phyloP scores from a whole-genome alignment of 2,113 vertebrate species.

The Monopterus albus region DNA sequence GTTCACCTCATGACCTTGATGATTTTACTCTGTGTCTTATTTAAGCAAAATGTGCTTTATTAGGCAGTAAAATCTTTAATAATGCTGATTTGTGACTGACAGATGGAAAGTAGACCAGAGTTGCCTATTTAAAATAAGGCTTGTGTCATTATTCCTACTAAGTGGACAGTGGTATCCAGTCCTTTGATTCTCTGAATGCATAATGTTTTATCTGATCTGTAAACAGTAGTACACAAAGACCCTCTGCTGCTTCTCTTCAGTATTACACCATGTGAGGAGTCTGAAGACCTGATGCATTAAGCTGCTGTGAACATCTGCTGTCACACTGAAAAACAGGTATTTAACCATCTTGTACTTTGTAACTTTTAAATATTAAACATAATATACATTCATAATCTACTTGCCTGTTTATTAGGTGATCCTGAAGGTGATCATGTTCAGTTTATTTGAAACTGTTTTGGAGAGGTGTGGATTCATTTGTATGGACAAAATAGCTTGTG shows the following conservation, averaged over 20 bases:
- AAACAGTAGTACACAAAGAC: constrained; percentile 38
- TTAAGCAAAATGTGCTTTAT: not conserved
- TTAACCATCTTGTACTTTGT: not conserved
- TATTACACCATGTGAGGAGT: constrained; percentile 39
- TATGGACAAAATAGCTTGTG: too few species aligned
- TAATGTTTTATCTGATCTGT: not conserved
- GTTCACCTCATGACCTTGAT: not conserved
- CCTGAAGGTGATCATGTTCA: too few species aligned
- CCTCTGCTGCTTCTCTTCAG: constrained; percentile 53
- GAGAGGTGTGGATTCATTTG: too few species aligned
- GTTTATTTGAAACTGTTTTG: too few species aligned
- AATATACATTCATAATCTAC: too few species aligned
- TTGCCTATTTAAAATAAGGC: not conserved
- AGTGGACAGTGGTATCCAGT: not conserved
- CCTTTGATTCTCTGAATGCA: constrained; percentile 5
- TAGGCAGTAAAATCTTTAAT: not conserved
- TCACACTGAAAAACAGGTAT: not conserved
- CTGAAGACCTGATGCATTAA: not conserved
- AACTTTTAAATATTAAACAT: not conserved
- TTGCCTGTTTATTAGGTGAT: too few species aligned
- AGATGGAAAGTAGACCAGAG: not conserved
- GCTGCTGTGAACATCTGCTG: not conserved
- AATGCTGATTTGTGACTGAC: not conserved
- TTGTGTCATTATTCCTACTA: not conserved
- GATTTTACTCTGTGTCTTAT: not conserved